Base-by-base conservation (phyloP, 1,140 invertebrate species). In the Neocloeon triangulifer region DNA sequence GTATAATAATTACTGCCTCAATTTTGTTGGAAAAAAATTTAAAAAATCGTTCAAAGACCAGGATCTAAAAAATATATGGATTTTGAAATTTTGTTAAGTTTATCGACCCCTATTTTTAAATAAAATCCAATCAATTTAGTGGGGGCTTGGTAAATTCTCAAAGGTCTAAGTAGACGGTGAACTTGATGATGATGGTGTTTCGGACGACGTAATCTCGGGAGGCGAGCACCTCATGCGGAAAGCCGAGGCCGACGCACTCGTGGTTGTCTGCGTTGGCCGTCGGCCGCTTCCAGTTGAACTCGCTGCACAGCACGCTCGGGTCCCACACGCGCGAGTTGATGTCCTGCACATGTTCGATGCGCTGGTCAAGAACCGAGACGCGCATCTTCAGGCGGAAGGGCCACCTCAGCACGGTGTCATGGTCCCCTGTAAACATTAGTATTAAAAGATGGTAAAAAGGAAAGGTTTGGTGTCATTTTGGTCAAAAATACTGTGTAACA, bases 221-320 rank as follows among this genome's bases (percentile, higher is more conserved):
- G 10, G 41, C 39, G 16, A 59, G 37, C 21, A 53, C 35, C 10
- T 50, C 40, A 28, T 55, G 50, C 2, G 55, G 42, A 32, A 59
- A 47, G 19, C 56, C 57, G 0, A 59, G 34, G 2, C 58, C 58
- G 5, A 61, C 52, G 25, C 56, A 60, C 38, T 57, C 58, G 15
- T 50, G 48, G 46, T 59, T 61, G 36, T 60, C 56, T n/a, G n/a
- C n/a, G 1, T 43, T 44, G 5, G 39, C 32, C 20, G 38, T 35
- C 2, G 58, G 58, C 25, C 49, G 50, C 19, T 43, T 40, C 58
- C 58, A 61, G 38, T 59, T 55, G 39, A 50, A 47, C 18, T 43
- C 49, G 1, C 50, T 49, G 39, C 56, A 59, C 3, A 59, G 44
- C 25, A 42, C 48, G 5, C 43, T 39, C n/a, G 58, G 58, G 43